A percentile compares a stretch with the other conserved stretches of the same genome.
Evolutionary conservation across 2,888 invertebrate genomes (phyloP).

Genomic region (Endotricha flammealis): DNA sequence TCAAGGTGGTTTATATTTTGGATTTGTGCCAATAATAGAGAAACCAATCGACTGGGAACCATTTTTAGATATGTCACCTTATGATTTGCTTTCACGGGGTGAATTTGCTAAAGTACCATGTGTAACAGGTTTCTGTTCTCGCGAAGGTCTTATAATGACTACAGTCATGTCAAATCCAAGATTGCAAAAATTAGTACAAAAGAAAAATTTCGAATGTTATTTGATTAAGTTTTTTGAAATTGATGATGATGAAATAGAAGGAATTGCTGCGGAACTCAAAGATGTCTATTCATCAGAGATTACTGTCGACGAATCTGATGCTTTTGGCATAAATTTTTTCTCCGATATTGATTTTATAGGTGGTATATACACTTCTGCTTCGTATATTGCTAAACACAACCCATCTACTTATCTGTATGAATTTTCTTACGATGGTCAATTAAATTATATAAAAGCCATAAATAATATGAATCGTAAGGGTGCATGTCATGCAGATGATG

Average conservation of each 20-base stretch:
- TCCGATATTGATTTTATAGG: conserved; percentile 68
- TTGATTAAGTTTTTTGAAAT: conserved; percentile 44
- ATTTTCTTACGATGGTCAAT: conserved; percentile 75
- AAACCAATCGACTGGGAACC: conserved; percentile 56
- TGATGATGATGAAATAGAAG: conserved; percentile 31
- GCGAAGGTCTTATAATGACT: conserved; percentile 63
- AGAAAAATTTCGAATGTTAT: conserved; percentile 44
- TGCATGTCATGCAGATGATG: conserved; percentile 80
- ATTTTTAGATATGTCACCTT: conserved; percentile 62
- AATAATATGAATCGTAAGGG: conserved; percentile 63
- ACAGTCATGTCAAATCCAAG: conserved; percentile 16
- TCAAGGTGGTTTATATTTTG: conserved; percentile 60
- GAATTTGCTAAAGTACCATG: conserved; percentile 67
- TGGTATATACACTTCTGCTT: conserved; percentile 49
- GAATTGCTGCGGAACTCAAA: conserved; percentile 44
- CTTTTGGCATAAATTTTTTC: conserved; percentile 62
- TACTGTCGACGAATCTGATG: conserved; percentile 48
- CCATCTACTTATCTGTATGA: conserved; percentile 77
- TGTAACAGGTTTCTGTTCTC: conserved; percentile 65
- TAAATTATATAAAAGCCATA: conserved; percentile 71
- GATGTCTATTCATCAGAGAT: conserved; percentile 67
- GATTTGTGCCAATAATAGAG: conserved; percentile 70
- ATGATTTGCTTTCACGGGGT: conserved; percentile 51
- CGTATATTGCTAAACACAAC: conserved; percentile 45
- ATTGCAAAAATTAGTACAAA: conserved; percentile 32